Evolutionary conservation across 2,888 invertebrate genomes (phyloP).

Genomic region (Catotricha subobsoleta): DNA sequence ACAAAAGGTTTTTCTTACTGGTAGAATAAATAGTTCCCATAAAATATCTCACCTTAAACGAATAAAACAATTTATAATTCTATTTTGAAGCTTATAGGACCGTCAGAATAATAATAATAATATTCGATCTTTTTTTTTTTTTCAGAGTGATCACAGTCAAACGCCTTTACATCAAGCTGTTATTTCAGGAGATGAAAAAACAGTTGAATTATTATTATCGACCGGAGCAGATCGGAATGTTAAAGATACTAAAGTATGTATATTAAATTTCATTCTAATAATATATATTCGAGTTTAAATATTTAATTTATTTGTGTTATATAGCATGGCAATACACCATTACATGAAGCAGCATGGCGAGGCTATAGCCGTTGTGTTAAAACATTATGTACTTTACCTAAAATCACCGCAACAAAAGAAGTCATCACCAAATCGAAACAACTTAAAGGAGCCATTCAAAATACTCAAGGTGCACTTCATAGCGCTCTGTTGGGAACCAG

Average conservation of each 20-base stretch:
- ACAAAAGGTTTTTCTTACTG: no score
- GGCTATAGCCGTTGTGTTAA: conserved; percentile 76
- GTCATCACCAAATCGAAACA: conserved; percentile 16
- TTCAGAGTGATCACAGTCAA: conserved; percentile 19
- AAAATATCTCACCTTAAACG: no score
- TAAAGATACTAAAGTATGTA: conserved; percentile 19
- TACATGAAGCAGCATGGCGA: conserved; percentile 91
- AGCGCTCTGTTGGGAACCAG: conserved; percentile 43
- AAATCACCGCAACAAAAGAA: conserved; percentile 10
- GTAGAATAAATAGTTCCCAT: no score
- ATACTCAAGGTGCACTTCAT: conserved; percentile 34
- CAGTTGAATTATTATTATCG: conserved; percentile 18
- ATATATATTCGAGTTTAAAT: neutral
- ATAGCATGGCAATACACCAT: conserved; percentile 82
- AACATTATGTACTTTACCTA: conserved; percentile 34
- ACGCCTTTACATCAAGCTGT: conserved; percentile 22
- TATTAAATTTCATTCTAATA: no score
- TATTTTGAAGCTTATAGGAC: no score
- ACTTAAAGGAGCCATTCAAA: conserved; percentile 18
- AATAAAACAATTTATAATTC: no score
- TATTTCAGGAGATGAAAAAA: conserved; percentile 20
- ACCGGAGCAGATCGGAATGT: conserved; percentile 20
- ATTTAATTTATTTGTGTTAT: conserved; percentile 14
- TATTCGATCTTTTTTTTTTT: no score
- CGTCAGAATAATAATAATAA: no score